Percentiles rank a stretch among this genome's conserved stretches.
phyloP scores from a whole-genome alignment of 1,140 invertebrate species.

The Drosophila sproati region DNA sequence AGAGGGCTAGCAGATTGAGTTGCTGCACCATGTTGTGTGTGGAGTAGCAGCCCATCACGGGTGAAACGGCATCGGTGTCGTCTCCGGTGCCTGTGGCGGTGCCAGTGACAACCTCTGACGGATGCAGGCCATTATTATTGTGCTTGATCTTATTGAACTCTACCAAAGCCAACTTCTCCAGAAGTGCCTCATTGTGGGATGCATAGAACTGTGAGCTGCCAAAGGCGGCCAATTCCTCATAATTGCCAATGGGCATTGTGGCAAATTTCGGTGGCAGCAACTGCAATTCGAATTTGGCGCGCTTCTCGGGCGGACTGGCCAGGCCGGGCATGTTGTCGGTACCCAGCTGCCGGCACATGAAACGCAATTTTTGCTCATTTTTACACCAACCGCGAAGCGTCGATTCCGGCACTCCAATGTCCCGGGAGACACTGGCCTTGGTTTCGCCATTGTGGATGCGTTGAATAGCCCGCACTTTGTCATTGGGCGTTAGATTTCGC shows the following conservation, averaged over 20 bases:
- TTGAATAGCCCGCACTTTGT: conserved; percentile 92
- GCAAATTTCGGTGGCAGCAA: conserved; percentile 74
- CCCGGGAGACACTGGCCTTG: conserved; percentile 92
- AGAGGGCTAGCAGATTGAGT: conserved; percentile 62
- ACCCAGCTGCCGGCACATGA: conserved; percentile 88
- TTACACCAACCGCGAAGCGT: conserved; percentile 94
- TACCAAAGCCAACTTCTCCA: conserved; percentile 68
- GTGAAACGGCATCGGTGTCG: conserved; percentile 14
- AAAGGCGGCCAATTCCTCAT: conserved; percentile 65
- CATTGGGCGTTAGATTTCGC: conserved; percentile 89
- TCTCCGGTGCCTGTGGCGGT: conserved; percentile 3
- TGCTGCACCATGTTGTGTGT: conserved; percentile 62
- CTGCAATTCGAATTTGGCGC: conserved; percentile 75
- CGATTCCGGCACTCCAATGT: conserved; percentile 93
- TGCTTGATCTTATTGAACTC: conserved; percentile 61
- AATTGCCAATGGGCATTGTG: conserved; percentile 47
- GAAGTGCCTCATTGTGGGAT: conserved; percentile 60
- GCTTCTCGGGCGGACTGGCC: conserved; percentile 85
- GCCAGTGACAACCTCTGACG: conserved; percentile 71
- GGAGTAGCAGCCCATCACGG: conserved; percentile 54
- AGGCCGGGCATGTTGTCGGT: conserved; percentile 85
- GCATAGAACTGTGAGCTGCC: conserved; percentile 57
- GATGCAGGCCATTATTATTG: conserved; percentile 79
- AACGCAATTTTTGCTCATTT: conserved; percentile 91
- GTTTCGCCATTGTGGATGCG: conserved; percentile 92